Conservation (phyloP, 2,113 vertebrate genomes). For the Hydropotes inermis region DNA sequence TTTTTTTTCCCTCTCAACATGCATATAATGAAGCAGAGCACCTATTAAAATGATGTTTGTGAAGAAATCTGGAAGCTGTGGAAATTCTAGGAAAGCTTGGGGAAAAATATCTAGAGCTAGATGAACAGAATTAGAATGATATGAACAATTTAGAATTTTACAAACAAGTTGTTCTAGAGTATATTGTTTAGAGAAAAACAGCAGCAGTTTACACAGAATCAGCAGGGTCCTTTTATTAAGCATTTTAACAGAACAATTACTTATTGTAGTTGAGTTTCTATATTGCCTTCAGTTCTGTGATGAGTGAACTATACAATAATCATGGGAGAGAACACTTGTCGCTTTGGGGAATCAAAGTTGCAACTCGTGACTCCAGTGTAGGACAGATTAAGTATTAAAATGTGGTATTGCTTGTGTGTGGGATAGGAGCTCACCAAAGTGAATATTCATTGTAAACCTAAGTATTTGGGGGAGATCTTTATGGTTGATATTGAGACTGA, state of each 20-base stretch:
- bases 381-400: neutral
- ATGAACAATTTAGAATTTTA: neutral
- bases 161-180: neutral
- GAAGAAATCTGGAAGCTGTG: neutral
- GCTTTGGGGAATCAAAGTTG: neutral
- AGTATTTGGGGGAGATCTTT: neutral
- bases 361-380: neutral
- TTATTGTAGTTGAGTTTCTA: neutral
- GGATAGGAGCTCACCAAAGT: neutral
- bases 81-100: neutral
- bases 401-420: neutral
- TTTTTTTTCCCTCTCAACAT: rapidly evolving
- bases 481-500: neutral
- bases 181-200: neutral
- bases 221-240: neutral
- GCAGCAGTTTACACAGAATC: neutral
- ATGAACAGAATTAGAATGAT: neutral
- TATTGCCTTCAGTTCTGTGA: neutral
- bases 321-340: neutral
- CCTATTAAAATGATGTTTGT: neutral
- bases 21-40: neutral
- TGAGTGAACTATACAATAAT: neutral
- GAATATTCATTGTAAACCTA: neutral
- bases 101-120: neutral
- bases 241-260: neutral